Evolutionary conservation across 2,888 invertebrate genomes (phyloP).

Genomic region (Mystacides longicornis): DNA sequence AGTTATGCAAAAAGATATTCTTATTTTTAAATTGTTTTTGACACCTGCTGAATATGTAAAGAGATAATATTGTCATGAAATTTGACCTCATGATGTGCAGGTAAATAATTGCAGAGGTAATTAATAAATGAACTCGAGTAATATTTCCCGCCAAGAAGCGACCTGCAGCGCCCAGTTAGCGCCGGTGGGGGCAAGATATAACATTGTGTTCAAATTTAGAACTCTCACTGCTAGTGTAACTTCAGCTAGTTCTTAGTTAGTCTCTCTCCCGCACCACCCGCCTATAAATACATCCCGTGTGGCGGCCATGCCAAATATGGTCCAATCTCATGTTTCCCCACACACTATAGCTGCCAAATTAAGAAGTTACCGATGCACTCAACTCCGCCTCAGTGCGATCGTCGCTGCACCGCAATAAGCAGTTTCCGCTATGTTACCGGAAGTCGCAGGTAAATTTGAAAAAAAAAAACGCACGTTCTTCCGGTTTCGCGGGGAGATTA

Average conservation of each 20-base stretch:
- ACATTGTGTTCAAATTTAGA: conserved; percentile 25
- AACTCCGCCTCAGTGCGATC: conserved; percentile 33
- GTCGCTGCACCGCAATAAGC: conserved; percentile 26
- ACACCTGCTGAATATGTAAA: too few species aligned
- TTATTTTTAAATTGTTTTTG: too few species aligned
- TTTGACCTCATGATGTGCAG: too few species aligned
- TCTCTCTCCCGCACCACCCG: conserved; percentile 16
- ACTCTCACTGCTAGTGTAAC: conserved; percentile 12
- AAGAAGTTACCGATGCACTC: conserved; percentile 41
- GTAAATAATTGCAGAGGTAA: too few species aligned
- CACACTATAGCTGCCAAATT: conserved; percentile 52
- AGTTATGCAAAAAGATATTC: too few species aligned
- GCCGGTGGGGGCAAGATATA: conserved; percentile 11
- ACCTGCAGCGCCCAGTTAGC: neutral
- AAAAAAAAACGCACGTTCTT: neutral
- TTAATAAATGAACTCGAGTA: too few species aligned
- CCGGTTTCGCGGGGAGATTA: neutral
- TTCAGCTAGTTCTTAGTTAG: neutral
- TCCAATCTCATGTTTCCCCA: conserved; percentile 60
- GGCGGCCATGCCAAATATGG: conserved; percentile 55
- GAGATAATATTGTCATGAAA: too few species aligned
- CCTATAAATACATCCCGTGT: conserved; percentile 26
- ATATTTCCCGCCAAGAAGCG: neutral
- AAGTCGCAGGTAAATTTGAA: conserved; percentile 20
- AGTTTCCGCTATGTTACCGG: conserved; percentile 25